A percentile compares a stretch with the other conserved stretches of the same genome.
Evolutionary conservation across 2,797 vertebrate species (phyloP).

Genomic region (Serranus cabrilla): DNA sequence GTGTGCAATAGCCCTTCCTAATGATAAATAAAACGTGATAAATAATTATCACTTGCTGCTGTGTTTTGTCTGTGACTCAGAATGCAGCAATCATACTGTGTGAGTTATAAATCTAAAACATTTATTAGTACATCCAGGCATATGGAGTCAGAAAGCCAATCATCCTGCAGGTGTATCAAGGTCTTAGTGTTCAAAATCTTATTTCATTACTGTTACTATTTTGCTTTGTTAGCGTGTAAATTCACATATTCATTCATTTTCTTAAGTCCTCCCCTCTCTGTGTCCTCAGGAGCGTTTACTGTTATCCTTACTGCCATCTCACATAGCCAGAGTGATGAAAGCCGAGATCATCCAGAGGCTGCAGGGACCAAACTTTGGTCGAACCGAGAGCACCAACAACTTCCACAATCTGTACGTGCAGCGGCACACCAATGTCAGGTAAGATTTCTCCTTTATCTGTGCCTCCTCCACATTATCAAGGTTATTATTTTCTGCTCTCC

Average conservation of each 20-base stretch:
- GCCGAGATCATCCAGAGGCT: conserved; percentile 98
- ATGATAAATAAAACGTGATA: no score
- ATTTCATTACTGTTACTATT: background rate
- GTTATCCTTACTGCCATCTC: conserved; percentile 94
- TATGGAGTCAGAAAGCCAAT: background rate
- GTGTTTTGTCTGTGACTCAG: background rate
- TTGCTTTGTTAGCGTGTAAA: background rate
- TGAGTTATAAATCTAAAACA: background rate
- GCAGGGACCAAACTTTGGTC: conserved; percentile 95
- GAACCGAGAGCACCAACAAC: conserved; percentile 97
- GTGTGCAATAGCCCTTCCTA: no score
- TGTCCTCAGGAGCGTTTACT: conserved; percentile 92
- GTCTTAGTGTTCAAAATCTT: background rate
- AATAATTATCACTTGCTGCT: background rate
- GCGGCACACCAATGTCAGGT: conserved; percentile 99
- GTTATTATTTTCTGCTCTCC: conserved; percentile 44
- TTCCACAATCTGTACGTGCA: conserved; percentile 99
- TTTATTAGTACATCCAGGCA: background rate
- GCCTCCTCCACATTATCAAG: conserved; percentile 18
- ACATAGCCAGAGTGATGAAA: conserved; percentile 98
- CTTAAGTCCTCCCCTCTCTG: background rate
- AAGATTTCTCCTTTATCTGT: conserved; percentile 4
- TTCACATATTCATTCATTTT: background rate
- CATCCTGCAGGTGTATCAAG: background rate
- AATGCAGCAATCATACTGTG: background rate